These are phyloP conservation scores for Melieria omissa DNA, from an alignment of 2,888 invertebrate genomes.

Conservation along the genomic window DNA sequence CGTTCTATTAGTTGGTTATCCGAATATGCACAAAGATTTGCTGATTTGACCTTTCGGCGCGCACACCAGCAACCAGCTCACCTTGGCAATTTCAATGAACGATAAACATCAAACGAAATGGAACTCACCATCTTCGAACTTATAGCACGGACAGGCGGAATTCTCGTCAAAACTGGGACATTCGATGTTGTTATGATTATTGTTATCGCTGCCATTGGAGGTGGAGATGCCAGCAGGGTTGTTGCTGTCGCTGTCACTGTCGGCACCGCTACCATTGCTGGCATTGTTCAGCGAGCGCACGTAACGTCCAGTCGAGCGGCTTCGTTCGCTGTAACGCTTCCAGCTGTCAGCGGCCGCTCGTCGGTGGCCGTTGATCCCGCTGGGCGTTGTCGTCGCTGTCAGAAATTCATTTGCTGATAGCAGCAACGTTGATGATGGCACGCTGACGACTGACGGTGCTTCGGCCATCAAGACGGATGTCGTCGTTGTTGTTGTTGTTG, in stretches of 20 bases:
- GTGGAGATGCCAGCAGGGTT: slow-evolving; percentile 32
- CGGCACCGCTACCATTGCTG: slow-evolving; percentile 18
- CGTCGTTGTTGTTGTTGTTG: slow-evolving; percentile 32
- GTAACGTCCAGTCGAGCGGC: neutral
- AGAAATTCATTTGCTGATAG: slow-evolving; percentile 13
- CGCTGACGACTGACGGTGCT: too few species aligned
- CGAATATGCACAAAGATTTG: too few species aligned
- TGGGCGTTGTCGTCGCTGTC: slow-evolving; percentile 26
- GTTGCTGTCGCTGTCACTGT: slow-evolving; percentile 28
- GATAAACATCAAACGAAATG: too few species aligned
- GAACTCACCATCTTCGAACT: slow-evolving; percentile 83
- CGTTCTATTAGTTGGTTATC: too few species aligned
- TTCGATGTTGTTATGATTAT: slow-evolving; percentile 61
- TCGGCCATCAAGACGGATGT: slow-evolving; percentile 14
- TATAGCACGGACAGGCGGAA: slow-evolving; percentile 90
- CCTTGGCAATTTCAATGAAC: too few species aligned
- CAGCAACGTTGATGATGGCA: slow-evolving; percentile 15
- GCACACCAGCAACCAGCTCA: too few species aligned
- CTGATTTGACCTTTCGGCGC: too few species aligned
- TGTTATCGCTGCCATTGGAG: slow-evolving; percentile 33
- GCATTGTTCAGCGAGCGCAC: slow-evolving; percentile 13
- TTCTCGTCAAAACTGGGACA: slow-evolving; percentile 82
- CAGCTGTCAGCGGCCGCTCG: neutral
- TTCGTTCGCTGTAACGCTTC: neutral
- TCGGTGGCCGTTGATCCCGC: neutral